Percentiles rank a stretch among this genome's conserved stretches.
These are phyloP conservation scores for Argyrosomus japonicus DNA, from an alignment of 2,113 vertebrate species.

Conservation along the genomic window DNA sequence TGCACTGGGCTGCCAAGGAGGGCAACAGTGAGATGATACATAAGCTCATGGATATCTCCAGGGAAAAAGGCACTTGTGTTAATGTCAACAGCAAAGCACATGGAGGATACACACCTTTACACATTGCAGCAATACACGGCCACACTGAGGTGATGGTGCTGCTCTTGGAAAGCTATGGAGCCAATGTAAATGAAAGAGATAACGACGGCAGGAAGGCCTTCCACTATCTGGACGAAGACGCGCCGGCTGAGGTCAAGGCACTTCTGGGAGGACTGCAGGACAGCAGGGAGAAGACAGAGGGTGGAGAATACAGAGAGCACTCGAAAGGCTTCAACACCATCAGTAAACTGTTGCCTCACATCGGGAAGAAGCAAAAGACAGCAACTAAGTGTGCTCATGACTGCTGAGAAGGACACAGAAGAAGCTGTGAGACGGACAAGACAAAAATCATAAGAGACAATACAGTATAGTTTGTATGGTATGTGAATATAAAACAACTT, in stretches of 20 bases:
- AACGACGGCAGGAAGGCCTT: slow-evolving; percentile 92
- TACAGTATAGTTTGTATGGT: slow-evolving; percentile 4
- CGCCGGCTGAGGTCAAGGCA: slow-evolving; percentile 79
- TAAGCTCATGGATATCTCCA: slow-evolving; percentile 84
- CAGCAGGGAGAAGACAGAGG: slow-evolving; percentile 81
- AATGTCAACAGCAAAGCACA: slow-evolving; percentile 89
- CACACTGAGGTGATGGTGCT: slow-evolving; percentile 82
- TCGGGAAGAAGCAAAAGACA: slow-evolving; percentile 84
- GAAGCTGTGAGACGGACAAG: slow-evolving; percentile 55
- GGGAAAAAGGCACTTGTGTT: slow-evolving; percentile 75
- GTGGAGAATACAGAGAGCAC: slow-evolving; percentile 85
- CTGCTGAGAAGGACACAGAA: slow-evolving; percentile 71
- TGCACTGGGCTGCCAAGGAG: slow-evolving; percentile 97
- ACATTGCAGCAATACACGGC: slow-evolving; percentile 93
- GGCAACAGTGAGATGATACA: slow-evolving; percentile 88
- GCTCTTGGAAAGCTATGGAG: slow-evolving; percentile 87
- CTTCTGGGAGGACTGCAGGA: slow-evolving; percentile 86
- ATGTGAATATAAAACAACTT: not conserved
- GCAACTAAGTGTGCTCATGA: slow-evolving; percentile 74
- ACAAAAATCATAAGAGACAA: not conserved
- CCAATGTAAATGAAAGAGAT: slow-evolving; percentile 87
- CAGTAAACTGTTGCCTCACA: slow-evolving; percentile 89
- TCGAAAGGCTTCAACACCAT: slow-evolving; percentile 87
- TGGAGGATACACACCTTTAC: slow-evolving; percentile 93
- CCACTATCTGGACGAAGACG: slow-evolving; percentile 86